These are phyloP conservation scores for Phymanthus crucifer DNA, from an alignment of 92 coral and sea anemone genomes.

Conservation along the genomic window DNA sequence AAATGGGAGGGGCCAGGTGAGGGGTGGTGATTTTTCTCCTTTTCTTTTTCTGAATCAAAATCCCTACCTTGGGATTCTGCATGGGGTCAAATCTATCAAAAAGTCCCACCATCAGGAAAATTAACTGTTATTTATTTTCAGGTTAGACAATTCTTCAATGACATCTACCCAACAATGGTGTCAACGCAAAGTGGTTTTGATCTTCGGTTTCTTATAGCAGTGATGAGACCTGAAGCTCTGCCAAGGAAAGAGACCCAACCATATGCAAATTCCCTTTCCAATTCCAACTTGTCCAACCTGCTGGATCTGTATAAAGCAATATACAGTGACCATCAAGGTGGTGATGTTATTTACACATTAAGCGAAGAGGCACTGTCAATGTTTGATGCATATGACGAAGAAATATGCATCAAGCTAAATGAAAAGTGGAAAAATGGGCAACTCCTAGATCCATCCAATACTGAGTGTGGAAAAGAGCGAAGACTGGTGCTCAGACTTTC, in stretches of 20 bases:
- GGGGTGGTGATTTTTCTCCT: too few relatives aligned
- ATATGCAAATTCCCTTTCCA: conserved; percentile 30
- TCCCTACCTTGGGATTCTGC: too few relatives aligned
- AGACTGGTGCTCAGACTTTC: conserved; percentile 10
- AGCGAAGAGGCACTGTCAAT: conserved; percentile 37
- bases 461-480: conserved; percentile 33
- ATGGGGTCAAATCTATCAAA: too few relatives aligned
- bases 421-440: conserved; percentile 46
- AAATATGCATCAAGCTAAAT: conserved; percentile 49
- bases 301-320: conserved; percentile 43
- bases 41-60: not conserved
- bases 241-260: conserved; percentile 44
- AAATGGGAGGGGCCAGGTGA: too few relatives aligned
- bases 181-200: conserved; percentile 48
- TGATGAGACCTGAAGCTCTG: conserved; percentile 40
- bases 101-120: not conserved
- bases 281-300: conserved; percentile 31
- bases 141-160: conserved; percentile 43
- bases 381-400: conserved; percentile 48
- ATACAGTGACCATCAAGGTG: conserved; percentile 40
- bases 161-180: conserved; percentile 53
- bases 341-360: conserved; percentile 39
- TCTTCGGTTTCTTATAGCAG: conserved; percentile 45
- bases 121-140: not conserved
- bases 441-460: not conserved